phyloP scores from a whole-genome alignment of 2,797 vertebrate species.

The Mallotus villosus region DNA sequence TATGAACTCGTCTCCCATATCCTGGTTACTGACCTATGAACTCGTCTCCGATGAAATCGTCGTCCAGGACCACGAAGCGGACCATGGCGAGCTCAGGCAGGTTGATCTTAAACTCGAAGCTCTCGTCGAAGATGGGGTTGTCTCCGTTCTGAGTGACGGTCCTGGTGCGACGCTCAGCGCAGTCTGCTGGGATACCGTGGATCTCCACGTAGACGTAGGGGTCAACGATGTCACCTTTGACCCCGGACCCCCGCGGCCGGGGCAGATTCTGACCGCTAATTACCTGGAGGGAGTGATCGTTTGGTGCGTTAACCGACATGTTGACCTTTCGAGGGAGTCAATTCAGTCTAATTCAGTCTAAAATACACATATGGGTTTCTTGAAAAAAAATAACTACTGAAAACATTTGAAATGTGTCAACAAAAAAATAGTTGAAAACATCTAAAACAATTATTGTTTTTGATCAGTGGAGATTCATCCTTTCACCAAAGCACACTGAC shows the following conservation, averaged over 20 bases:
- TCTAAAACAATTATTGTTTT: too few relatives aligned
- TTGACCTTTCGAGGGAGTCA: background rate
- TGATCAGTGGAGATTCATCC: too few relatives aligned
- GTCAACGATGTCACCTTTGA: constrained; percentile 93
- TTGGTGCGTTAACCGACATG: background rate
- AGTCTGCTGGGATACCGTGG: constrained; percentile 94
- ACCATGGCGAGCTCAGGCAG: constrained; percentile 93
- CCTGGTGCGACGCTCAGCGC: constrained; percentile 89
- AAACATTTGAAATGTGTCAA: too few relatives aligned
- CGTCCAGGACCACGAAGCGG: constrained; percentile 92
- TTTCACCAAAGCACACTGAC: constrained; percentile 29
- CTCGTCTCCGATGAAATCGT: constrained; percentile 95
- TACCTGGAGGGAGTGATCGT: constrained; percentile 59
- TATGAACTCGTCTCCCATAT: too few relatives aligned
- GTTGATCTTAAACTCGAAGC: constrained; percentile 96
- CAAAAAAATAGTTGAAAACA: too few relatives aligned
- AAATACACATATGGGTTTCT: background rate
- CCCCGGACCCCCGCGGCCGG: constrained; percentile 87
- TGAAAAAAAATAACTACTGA: too few relatives aligned
- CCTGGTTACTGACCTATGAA: constrained; percentile 82
- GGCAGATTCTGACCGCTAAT: constrained; percentile 95
- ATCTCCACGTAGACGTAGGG: constrained; percentile 94
- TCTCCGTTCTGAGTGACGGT: constrained; percentile 91
- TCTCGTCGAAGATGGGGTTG: constrained; percentile 93
- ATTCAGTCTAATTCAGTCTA: too few relatives aligned